phyloP scores from a whole-genome alignment of 2,888 invertebrate genomes.

The Tenthredo scrophulariae region DNA sequence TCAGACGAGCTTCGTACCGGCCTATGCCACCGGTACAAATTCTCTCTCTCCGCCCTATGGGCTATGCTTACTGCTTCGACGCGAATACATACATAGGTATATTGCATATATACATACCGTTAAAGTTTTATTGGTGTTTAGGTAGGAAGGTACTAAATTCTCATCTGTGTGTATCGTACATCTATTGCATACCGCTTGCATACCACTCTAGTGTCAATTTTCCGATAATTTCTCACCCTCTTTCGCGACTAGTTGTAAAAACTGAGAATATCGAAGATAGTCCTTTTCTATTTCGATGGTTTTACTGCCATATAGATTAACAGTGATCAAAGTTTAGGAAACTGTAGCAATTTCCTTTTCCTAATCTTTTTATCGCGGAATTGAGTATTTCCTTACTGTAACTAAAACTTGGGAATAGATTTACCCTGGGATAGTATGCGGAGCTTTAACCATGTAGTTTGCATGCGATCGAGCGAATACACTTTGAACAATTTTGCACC shows the following conservation, averaged over 20 bases:
- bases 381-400: not conserved
- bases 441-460: not conserved
- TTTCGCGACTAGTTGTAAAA: not conserved
- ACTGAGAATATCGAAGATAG: not conserved
- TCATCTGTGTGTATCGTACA: not conserved
- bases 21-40: slow-evolving; percentile 39
- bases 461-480: not conserved
- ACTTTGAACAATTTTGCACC: slow-evolving; percentile 20
- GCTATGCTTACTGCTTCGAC: not conserved
- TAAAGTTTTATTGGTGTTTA: not conserved
- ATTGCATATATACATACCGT: not conserved
- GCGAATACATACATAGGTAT: not conserved
- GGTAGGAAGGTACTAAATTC: not conserved
- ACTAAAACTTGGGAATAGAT: not conserved
- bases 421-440: not conserved
- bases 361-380: not conserved
- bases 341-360: not conserved
- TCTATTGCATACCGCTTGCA: not conserved
- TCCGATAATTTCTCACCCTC: not conserved
- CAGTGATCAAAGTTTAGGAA: no score
- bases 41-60: not conserved
- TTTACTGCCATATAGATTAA: not conserved
- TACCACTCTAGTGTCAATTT: not conserved
- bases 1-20: slow-evolving; percentile 46
- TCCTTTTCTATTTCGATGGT: not conserved